Conservation (phyloP, 2,888 invertebrate genomes). For the Chloroclystis v-ata region DNA sequence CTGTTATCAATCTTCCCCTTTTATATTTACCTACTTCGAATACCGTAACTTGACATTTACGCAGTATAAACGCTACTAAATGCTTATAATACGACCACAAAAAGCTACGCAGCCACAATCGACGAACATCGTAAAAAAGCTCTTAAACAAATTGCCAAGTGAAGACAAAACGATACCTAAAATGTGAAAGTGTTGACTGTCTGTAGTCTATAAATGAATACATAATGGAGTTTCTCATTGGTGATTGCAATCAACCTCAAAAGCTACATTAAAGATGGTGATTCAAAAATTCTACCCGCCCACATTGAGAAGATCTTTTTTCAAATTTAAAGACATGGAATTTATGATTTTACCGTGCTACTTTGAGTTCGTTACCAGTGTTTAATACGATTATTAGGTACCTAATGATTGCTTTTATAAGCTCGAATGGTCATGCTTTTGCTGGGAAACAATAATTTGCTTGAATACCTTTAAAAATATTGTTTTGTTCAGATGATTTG, state of each 20-base stretch:
- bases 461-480: conserved; percentile 37
- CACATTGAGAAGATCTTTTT: background rate
- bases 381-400: no score
- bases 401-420: no score
- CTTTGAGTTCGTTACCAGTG: no score
- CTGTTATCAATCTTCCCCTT: no score
- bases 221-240: background rate
- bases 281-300: background rate
- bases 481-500: conserved; percentile 37
- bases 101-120: conserved; percentile 5
- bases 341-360: background rate
- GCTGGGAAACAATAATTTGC: conserved; percentile 32
- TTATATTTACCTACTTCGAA: background rate
- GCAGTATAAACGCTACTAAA: background rate
- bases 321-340: background rate
- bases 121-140: conserved; percentile 5
- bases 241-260: conserved; percentile 8
- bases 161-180: conserved; percentile 8
- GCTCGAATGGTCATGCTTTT: conserved; percentile 1
- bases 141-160: conserved; percentile 8
- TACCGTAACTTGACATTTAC: conserved; percentile 6
- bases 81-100: background rate
- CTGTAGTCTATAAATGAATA: background rate
- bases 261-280: conserved; percentile 3
- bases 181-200: conserved; percentile 12